A percentile compares a stretch with the other conserved stretches of the same genome.
Conservation (phyloP, 2,888 invertebrate species). For the Stegophylla sp. region DNA sequence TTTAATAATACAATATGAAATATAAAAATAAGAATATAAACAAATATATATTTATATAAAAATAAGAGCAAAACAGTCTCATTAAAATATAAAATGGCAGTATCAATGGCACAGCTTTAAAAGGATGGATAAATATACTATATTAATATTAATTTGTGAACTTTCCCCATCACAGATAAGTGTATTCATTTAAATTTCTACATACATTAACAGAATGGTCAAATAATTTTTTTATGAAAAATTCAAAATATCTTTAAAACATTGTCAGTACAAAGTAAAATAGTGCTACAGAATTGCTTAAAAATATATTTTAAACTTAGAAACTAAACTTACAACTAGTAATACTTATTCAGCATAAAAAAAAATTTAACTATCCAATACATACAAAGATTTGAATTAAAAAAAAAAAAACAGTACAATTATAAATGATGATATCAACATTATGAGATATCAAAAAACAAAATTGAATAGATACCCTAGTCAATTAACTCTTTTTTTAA, state of each 20-base stretch:
- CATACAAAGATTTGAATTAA: background rate
- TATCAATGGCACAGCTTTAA: conserved; percentile 45
- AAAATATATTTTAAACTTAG: background rate
- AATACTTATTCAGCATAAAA: background rate
- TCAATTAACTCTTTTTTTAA: too few relatives aligned
- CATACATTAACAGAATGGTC: background rate
- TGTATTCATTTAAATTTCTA: background rate
- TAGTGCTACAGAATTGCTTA: background rate
- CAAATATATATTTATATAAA: background rate
- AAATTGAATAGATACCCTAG: too few relatives aligned
- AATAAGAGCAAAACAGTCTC: conserved; percentile 34
- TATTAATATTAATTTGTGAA: background rate
- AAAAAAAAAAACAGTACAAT: background rate
- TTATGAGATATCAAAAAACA: background rate
- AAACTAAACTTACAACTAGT: conserved; percentile 11
- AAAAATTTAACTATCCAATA: background rate
- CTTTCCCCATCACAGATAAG: background rate
- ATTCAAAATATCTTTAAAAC: background rate
- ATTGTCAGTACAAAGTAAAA: background rate
- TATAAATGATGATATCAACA: background rate
- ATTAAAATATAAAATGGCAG: conserved; percentile 34
- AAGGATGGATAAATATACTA: conserved; percentile 20
- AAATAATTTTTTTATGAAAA: background rate
- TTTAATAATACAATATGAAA: background rate
- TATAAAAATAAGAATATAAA: background rate